Conservation (phyloP, 35 echinoderm and acorn worm species). For the Hemicentrotus pulcherrimus region DNA sequence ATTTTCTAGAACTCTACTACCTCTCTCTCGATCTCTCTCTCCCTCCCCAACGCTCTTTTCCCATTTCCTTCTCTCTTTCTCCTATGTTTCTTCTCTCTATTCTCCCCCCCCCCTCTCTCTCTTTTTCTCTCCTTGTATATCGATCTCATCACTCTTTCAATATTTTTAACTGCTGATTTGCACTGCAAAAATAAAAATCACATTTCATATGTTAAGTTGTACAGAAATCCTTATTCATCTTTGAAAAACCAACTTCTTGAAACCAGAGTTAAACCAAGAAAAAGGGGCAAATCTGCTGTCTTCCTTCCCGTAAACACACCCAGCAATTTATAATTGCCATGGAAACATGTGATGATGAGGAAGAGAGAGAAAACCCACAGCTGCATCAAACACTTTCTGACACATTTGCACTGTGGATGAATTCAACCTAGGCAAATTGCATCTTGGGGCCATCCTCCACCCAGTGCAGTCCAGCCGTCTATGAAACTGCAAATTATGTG, state of each 20-base stretch:
- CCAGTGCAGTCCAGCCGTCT: background rate
- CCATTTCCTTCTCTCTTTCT: background rate
- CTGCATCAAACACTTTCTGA: background rate
- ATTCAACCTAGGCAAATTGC: background rate
- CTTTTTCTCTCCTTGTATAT: background rate
- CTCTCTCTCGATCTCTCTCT: no score
- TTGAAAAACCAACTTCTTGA: background rate
- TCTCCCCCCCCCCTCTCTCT: background rate
- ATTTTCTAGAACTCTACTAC: no score
- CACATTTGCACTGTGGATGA: background rate
- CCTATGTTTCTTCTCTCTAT: background rate
- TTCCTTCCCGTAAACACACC: no score
- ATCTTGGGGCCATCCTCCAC: background rate
- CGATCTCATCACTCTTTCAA: background rate
- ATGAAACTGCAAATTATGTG: background rate
- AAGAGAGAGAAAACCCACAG: background rate
- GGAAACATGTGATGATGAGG: background rate
- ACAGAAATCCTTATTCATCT: background rate
- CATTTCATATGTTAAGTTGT: background rate
- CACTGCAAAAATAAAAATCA: background rate
- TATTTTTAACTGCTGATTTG: background rate
- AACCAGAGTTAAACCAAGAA: background rate
- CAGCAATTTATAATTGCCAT: background rate
- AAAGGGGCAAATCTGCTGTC: no score
- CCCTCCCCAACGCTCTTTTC: background rate